Conservation (phyloP, 1,140 invertebrate species). For the Apis cerana region DNA sequence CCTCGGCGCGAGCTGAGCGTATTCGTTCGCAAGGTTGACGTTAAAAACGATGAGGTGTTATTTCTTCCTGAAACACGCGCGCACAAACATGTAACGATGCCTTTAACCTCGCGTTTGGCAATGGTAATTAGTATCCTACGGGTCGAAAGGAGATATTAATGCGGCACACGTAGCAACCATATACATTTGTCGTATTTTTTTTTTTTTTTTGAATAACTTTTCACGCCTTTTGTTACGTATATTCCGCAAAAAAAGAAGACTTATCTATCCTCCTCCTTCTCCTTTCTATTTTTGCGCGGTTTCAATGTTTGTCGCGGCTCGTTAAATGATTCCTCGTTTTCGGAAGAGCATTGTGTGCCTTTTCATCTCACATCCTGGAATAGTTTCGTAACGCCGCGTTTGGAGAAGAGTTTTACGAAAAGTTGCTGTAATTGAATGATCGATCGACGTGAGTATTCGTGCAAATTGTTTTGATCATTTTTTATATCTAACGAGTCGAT, state of each 20-base stretch:
- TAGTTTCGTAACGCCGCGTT: neutral
- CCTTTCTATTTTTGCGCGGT: neutral
- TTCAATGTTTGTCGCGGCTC: neutral
- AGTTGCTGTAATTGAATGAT: too few species aligned
- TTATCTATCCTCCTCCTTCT: neutral
- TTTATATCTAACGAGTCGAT: neutral
- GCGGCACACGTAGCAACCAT: conserved; percentile 11
- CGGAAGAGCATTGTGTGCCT: neutral
- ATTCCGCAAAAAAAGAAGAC: neutral
- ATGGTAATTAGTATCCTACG: conserved; percentile 42
- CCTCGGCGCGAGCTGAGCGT: neutral
- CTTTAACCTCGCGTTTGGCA: conserved; percentile 20
- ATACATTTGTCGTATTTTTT: conserved; percentile 18
- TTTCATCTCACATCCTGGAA: conserved; percentile 22
- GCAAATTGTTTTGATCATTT: neutral
- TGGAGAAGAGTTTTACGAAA: conserved; percentile 1
- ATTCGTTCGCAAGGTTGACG: conserved; percentile 7
- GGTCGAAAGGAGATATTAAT: neutral
- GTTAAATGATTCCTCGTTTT: neutral
- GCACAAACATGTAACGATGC: neutral
- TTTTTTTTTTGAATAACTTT: neutral
- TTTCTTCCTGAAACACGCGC: conserved; percentile 42
- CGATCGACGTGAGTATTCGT: neutral
- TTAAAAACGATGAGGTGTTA: conserved; percentile 44
- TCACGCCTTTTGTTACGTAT: conserved; percentile 6